These are phyloP conservation scores for Chloroceryle aenea DNA, from an alignment of 2,113 vertebrate species.

Conservation along the genomic window DNA sequence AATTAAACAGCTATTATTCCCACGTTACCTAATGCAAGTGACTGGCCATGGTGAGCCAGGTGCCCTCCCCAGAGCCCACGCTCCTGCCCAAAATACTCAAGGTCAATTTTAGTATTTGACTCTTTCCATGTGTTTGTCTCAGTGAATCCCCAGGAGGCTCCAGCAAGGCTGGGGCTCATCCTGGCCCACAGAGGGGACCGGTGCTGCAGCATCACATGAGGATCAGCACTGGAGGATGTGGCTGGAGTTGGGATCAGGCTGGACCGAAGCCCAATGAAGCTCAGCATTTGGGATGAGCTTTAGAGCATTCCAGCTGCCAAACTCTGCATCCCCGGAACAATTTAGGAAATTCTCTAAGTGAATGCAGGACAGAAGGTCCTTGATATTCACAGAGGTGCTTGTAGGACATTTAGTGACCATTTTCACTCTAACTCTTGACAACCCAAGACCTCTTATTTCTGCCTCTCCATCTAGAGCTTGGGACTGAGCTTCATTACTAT, in stretches of 20 bases:
- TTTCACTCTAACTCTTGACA: background rate
- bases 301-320: background rate
- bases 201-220: background rate
- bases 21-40: background rate
- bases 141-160: background rate
- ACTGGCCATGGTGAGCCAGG: background rate
- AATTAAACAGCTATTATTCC: background rate
- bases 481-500: background rate
- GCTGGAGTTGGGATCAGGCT: background rate
- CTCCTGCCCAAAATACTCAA: background rate
- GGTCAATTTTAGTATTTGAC: background rate
- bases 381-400: background rate
- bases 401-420: background rate
- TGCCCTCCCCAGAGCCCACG: background rate
- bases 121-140: background rate
- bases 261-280: background rate
- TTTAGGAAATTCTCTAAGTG: background rate
- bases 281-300: fast-evolving
- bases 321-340: background rate
- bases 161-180: background rate
- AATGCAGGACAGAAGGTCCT: background rate
- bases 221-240: fast-evolving
- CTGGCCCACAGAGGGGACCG: fast-evolving
- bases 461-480: fast-evolving
- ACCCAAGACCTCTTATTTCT: background rate